These are phyloP conservation scores for Panurus biarmicus DNA, from an alignment of 2,113 vertebrate species.

Conservation along the genomic window DNA sequence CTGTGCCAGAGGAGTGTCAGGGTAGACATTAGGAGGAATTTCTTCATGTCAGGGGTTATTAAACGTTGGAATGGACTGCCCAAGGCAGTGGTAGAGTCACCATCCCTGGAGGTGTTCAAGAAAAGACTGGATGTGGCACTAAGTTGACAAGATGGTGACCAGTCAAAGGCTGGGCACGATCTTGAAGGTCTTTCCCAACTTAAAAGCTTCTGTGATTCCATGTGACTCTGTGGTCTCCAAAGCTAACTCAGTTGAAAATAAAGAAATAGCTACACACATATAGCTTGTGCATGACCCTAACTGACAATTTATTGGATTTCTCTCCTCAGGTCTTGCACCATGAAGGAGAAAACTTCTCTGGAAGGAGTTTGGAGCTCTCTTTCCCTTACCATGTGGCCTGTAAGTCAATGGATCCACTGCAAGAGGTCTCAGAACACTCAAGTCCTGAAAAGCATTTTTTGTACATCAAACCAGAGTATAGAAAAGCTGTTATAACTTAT, in stretches of 20 bases:
- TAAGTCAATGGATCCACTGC: background rate
- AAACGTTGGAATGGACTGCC: background rate
- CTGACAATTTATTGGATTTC: background rate
- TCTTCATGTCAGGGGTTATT: background rate
- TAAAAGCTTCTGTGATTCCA: background rate
- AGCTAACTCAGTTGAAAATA: background rate
- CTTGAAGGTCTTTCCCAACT: background rate
- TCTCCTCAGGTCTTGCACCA: background rate
- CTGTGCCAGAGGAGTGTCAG: background rate
- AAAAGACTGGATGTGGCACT: background rate
- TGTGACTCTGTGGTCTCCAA: background rate
- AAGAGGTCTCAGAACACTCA: background rate
- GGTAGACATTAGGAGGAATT: background rate
- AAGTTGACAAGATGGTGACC: background rate
- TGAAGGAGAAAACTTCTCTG: background rate
- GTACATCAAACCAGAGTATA: background rate
- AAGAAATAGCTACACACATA: background rate
- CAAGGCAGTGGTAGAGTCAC: background rate
- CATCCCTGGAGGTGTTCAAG: background rate
- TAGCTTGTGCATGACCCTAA: background rate
- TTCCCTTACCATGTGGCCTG: fast-evolving
- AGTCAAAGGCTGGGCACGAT: background rate
- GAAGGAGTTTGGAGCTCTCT: background rate
- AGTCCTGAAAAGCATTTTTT: too few relatives aligned
- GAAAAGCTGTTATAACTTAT: too few relatives aligned